These are phyloP conservation scores for Anolis sagrei DNA, from an alignment of 2,113 vertebrate species.

Conservation along the genomic window DNA sequence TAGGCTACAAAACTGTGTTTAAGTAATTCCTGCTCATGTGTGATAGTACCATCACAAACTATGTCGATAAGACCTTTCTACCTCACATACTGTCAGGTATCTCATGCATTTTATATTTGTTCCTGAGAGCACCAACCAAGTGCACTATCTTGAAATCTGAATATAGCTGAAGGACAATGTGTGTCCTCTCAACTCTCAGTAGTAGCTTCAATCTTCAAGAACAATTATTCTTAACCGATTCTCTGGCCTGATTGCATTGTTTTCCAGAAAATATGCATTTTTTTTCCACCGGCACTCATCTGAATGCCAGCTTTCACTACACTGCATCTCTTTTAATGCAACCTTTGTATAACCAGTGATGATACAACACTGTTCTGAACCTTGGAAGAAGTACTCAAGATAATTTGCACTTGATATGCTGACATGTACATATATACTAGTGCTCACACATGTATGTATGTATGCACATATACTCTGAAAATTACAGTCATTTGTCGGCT, in stretches of 20 bases:
- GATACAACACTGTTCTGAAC: neutral
- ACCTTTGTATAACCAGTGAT: neutral
- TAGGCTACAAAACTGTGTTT: conserved; percentile 5
- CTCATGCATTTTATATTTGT: conserved; percentile 46
- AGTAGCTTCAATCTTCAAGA: conserved; percentile 17
- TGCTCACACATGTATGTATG: too few species aligned
- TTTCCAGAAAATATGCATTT: conserved; percentile 3
- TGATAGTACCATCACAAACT: conserved; percentile 31
- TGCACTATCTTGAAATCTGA: conserved; percentile 22
- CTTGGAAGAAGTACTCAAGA: neutral
- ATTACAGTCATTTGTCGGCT: neutral
- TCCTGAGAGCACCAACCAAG: conserved; percentile 19
- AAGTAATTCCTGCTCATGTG: conserved; percentile 35
- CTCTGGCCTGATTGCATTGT: neutral
- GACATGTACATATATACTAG: too few species aligned
- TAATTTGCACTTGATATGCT: neutral
- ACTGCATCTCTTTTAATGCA: neutral
- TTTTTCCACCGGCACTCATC: conserved; percentile 7
- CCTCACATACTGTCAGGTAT: conserved; percentile 32
- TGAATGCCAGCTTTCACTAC: neutral
- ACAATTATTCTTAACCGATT: conserved; percentile 18
- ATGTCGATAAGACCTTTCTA: conserved; percentile 37
- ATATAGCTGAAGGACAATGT: conserved; percentile 40
- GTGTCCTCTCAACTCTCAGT: conserved; percentile 6
- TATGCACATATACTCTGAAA: neutral